Percentiles rank a stretch among this genome's conserved stretches.
Evolutionary conservation across 2,888 invertebrate species (phyloP).

Genomic region (Homarus gammarus): DNA sequence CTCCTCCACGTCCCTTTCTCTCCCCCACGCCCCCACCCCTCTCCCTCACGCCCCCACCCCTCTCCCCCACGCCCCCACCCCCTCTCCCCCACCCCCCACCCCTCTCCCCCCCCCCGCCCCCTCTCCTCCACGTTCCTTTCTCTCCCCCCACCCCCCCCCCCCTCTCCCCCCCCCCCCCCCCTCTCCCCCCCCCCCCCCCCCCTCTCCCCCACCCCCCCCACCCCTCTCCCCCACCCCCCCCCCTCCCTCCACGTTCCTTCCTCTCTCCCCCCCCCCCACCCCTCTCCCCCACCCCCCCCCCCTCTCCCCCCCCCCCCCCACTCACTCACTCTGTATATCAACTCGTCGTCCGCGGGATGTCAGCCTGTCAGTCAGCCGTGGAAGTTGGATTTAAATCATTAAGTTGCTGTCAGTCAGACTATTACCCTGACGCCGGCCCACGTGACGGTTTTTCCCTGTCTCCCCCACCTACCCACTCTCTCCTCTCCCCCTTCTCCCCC

Average conservation of each 20-base stretch:
- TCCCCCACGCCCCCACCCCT: no score
- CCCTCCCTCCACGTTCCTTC: not conserved
- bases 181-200: not conserved
- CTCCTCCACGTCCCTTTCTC: no score
- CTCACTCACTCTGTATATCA: slow-evolving; percentile 54
- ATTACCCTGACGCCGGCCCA: slow-evolving; percentile 35
- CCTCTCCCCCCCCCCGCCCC: not conserved
- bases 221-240: not conserved
- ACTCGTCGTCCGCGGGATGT: slow-evolving; percentile 51
- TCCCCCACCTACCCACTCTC: not conserved
- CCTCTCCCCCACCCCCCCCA: not conserved
- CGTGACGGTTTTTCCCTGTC: slow-evolving; percentile 4
- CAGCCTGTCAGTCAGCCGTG: slow-evolving; percentile 61
- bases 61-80: not conserved
- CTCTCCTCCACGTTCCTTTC: not conserved
- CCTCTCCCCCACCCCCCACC: not conserved
- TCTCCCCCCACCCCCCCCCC: not conserved
- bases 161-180: not conserved
- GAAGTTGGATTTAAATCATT: slow-evolving; percentile 71
- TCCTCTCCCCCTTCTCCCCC: not conserved
- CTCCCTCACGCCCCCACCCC: not conserved
- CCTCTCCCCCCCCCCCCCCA: not conserved
- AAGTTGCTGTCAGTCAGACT: slow-evolving; percentile 64
- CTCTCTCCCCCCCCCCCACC: not conserved
- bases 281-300: not conserved